Percentiles rank a stretch among this genome's conserved stretches.
phyloP scores from a whole-genome alignment of 2,113 vertebrate genomes.

The Percopsis transmontana region DNA sequence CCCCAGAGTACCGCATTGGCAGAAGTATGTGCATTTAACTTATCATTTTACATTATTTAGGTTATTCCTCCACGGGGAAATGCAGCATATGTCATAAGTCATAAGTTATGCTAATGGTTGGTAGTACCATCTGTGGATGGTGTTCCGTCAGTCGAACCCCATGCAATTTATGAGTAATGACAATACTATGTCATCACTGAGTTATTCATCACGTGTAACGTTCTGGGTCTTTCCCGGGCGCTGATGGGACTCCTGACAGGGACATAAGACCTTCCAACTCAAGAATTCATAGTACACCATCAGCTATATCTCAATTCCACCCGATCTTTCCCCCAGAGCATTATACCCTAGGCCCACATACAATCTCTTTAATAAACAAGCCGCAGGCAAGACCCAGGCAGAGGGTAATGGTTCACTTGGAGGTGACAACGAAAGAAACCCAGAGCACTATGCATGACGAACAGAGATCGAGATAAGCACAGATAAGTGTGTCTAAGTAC shows the following conservation, averaged over 20 bases:
- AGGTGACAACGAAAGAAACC: conserved; percentile 75
- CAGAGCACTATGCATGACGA: conserved; percentile 71
- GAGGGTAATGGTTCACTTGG: conserved; percentile 73
- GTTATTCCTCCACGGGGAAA: conserved; percentile 62
- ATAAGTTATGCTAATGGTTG: conserved; percentile 72
- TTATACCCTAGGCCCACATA: conserved; percentile 28
- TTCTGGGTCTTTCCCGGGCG: neutral
- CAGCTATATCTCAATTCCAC: conserved; percentile 31
- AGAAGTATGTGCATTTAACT: conserved; percentile 66
- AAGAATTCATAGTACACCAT: conserved; percentile 51
- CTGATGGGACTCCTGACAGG: neutral
- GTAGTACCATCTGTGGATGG: conserved; percentile 67
- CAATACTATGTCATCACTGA: conserved; percentile 51
- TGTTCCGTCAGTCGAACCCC: conserved; percentile 58
- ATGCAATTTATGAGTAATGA: conserved; percentile 49
- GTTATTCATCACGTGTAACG: conserved; percentile 33
- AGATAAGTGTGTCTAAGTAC: conserved; percentile 56
- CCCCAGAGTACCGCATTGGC: conserved; percentile 36
- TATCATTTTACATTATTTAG: conserved; percentile 71
- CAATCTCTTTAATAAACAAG: conserved; percentile 72
- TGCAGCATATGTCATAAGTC: conserved; percentile 26
- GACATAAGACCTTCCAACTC: conserved; percentile 39
- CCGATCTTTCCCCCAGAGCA: conserved; percentile 29
- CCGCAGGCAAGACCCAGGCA: conserved; percentile 56
- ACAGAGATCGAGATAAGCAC: conserved; percentile 68